Evolutionary conservation across 2,797 vertebrate species (phyloP).

Genomic region (Hylomyscus alleni): DNA sequence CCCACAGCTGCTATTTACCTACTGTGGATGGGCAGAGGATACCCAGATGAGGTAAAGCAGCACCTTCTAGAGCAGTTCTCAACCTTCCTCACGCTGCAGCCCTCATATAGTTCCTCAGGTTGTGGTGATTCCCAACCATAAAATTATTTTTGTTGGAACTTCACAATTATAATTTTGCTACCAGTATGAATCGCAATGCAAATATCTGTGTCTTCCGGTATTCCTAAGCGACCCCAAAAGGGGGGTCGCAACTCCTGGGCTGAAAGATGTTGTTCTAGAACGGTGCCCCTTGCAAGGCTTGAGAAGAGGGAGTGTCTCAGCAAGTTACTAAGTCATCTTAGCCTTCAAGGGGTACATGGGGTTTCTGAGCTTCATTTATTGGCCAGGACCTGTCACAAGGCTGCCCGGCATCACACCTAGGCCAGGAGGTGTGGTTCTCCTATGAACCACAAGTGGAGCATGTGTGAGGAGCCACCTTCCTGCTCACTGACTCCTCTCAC

Average conservation of each 20-base stretch:
- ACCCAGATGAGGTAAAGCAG: neutral
- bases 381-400: neutral
- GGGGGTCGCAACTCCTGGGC: neutral
- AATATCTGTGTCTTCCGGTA: neutral
- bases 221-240: neutral
- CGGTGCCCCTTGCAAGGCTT: neutral
- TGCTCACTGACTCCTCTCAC: neutral
- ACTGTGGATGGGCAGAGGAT: neutral
- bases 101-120: neutral
- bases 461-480: neutral
- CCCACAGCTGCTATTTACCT: neutral
- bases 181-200: neutral
- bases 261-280: neutral
- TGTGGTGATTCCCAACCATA: neutral
- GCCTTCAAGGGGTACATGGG: accelerated
- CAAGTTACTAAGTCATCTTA: neutral
- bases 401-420: neutral
- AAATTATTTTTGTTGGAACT: neutral
- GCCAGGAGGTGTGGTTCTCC: neutral
- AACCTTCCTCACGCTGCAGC: neutral
- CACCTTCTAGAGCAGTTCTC: neutral
- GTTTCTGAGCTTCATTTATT: neutral
- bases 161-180: neutral
- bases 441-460: neutral
- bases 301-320: neutral